Base-by-base conservation (phyloP, 2,888 invertebrate species). In the Eupithecia centaureata region DNA sequence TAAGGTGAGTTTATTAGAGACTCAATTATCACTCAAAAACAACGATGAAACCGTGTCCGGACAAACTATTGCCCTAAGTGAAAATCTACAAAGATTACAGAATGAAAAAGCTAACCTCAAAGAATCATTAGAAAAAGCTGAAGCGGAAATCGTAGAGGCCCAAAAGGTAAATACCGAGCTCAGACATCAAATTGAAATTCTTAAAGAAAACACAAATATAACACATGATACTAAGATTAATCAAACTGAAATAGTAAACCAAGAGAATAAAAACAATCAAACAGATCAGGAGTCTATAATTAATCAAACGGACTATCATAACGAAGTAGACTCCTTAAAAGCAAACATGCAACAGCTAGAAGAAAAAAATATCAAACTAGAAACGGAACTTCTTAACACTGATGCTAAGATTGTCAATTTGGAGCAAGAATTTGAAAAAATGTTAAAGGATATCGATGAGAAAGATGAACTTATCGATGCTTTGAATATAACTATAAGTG, bases 341-440 rank as follows among this genome's bases (percentile, higher is more conserved):
- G 79, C 79, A 63, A 79, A 73, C 62, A 69, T 73, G 51, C 56
- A 68, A 56, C 63, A 61, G 30, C 68, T 74, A 2, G n/a, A 71
- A 62, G 75, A 83, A 67, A 82, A 61, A 51, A 90, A 88, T 77
- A 52, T 78, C 1, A 72, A 83, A 60, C 70, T 90, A 10, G 88
- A 91, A 79, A 57, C 79, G 15, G 89, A 90, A 71, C 72, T 91
- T 22, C 76, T 82, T 10, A 74, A 80, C 0, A 87, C 88, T 12
- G 87, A 90, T 67, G 64, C 73, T 0, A 93, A 90, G 78, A 86
- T 87, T 25, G 73, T 84, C 5, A 81, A 83, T 62, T 79, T 94
- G 54, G 93, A 94, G 73, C 83, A 86, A 74, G 91, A 92, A 72
- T 84, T 94, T 65, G 84, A 84, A 2, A 86, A 86, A 60, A 67